These are phyloP conservation scores for Caloenas nicobarica DNA, from an alignment of 2,113 vertebrate species.

Conservation along the genomic window DNA sequence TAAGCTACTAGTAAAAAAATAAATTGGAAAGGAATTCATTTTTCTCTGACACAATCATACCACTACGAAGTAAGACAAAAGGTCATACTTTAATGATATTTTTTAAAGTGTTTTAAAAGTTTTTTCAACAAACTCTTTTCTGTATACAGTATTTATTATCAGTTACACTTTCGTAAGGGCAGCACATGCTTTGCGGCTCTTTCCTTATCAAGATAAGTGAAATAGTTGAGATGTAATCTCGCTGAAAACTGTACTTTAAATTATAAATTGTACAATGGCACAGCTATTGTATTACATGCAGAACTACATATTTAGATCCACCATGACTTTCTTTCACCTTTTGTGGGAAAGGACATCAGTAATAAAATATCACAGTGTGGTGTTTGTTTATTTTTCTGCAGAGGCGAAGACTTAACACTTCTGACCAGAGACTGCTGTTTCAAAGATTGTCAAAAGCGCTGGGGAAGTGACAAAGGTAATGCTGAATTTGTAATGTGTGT, in stretches of 20 bases:
- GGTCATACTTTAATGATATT: not conserved
- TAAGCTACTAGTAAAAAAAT: not conserved
- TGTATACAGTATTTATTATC: not conserved
- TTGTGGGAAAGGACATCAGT: not conserved
- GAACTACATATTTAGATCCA: not conserved
- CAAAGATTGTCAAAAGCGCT: not conserved
- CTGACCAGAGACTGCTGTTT: not conserved
- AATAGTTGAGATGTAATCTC: not conserved
- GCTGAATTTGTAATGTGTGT: not conserved
- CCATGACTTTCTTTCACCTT: not conserved
- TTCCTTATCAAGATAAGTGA: not conserved
- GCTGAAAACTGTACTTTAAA: not conserved
- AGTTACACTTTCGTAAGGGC: not conserved
- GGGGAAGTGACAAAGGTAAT: not conserved
- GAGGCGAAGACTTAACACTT: not conserved
- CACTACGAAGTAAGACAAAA: not conserved
- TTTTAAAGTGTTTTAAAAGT: not conserved
- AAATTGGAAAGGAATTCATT: not conserved
- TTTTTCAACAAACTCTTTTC: not conserved
- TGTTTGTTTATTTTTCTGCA: not conserved
- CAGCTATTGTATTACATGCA: not conserved
- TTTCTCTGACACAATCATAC: not conserved
- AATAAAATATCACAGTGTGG: not conserved
- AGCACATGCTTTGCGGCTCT: not conserved
- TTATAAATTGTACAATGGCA: not conserved